Evolutionary conservation across 2,113 vertebrate species (phyloP), one percentile per base, ranked within the genome.

Genomic region (Rhinichthys klamathensis): DNA sequence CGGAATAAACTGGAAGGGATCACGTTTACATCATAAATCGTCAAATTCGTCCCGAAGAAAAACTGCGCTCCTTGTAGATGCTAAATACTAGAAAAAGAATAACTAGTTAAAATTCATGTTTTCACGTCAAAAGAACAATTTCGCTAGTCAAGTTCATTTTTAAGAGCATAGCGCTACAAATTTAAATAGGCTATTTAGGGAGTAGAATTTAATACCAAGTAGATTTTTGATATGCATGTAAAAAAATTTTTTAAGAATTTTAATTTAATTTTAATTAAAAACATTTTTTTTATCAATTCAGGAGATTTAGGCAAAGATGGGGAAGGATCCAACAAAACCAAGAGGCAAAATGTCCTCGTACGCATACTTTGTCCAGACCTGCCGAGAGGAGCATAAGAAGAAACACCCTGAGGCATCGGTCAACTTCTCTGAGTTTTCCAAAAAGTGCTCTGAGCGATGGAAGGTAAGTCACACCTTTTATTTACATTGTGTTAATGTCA

Each of bases 331-430:
- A 88, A 93, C 94, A 90, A 99, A 98, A 92, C 97, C 97, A 11
- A 96, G 96, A 93, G 97, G 98, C 94, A 99, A 98, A 95, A 98
- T 99, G 96, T 98, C 98, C 93, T 98, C 97, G 1, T 99, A 99
- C 75, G 97, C 97, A 75, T 98, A 97, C 93, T 98, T 98, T 93
- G 98, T 99, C 93, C 97, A 99, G 94, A 98, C 97, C 81, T 98
- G 97, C 87, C 94, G 97, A 90, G 97, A 98, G 94, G 98, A 99
- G 92, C 98, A 99, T 91, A 98, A 99, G 97, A 99, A 99, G 94
- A 99, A 99, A 90, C 97, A 99, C 88, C 98, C 97, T 0, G 97
- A 99, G 84, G 97, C 97, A 12, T 96, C 96, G 4, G 97, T 98
- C 88, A 98, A 97, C 94, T 98, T 99, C 84, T 94, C 97, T 16